Percentiles rank a stretch among this genome's conserved stretches.
Evolutionary conservation across 2,888 invertebrate species (phyloP).

Genomic region (Mamestra brassicae): DNA sequence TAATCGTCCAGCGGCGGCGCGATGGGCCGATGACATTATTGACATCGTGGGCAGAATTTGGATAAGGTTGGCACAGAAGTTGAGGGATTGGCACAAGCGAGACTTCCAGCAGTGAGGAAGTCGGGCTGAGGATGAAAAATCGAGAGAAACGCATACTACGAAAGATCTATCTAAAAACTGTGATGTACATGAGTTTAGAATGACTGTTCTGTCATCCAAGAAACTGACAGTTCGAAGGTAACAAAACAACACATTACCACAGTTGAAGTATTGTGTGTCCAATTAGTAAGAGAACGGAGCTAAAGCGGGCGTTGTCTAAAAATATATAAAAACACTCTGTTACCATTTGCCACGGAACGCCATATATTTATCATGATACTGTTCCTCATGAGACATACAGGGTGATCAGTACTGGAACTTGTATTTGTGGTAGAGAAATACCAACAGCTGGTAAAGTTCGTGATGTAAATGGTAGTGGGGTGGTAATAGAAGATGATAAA

Average conservation of each 20-base stretch:
- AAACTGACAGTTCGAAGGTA: slow-evolving; percentile 52
- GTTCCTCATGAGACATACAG: slow-evolving; percentile 77
- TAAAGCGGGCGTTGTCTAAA: slow-evolving; percentile 81
- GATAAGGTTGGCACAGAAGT: no score
- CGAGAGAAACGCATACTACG: neutral
- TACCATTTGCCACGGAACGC: slow-evolving; percentile 89
- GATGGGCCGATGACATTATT: no score
- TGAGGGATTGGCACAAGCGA: no score
- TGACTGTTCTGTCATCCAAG: neutral
- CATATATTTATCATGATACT: slow-evolving; percentile 89
- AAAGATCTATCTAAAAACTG: neutral
- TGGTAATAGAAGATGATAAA: neutral
- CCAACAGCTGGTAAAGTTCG: neutral
- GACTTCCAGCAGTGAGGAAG: no score
- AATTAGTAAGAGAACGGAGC: slow-evolving; percentile 83
- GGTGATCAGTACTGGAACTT: slow-evolving; percentile 46
- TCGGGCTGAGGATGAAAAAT: neutral
- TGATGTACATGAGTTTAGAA: neutral
- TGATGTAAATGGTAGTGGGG: neutral
- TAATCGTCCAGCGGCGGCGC: no score
- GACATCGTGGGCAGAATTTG: no score
- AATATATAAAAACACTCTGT: slow-evolving; percentile 90
- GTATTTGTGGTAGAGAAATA: neutral
- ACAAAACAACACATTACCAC: slow-evolving; percentile 65
- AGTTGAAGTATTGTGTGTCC: slow-evolving; percentile 86